phyloP scores from a whole-genome alignment of 2,888 invertebrate species.

The Eulithis prunata region DNA sequence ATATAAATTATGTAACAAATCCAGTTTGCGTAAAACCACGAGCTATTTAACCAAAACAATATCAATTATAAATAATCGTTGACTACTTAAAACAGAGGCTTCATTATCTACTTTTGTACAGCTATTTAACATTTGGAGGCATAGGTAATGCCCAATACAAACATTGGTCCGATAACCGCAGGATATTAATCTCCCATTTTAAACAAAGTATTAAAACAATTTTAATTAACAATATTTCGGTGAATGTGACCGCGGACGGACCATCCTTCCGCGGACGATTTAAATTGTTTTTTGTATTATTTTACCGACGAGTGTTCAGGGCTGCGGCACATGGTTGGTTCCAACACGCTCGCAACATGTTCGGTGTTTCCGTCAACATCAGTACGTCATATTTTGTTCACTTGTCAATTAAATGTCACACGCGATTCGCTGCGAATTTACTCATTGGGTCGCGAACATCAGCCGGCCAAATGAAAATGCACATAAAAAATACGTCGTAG shows the following conservation, averaged over 20 bases:
- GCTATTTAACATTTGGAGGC: conserved; percentile 50
- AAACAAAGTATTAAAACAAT: conserved; percentile 69
- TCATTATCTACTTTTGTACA: conserved; percentile 46
- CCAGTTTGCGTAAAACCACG: conserved; percentile 38
- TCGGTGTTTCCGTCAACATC: conserved; percentile 63
- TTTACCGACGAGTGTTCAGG: conserved; percentile 51
- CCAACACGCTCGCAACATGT: conserved; percentile 50
- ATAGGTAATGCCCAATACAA: conserved; percentile 56
- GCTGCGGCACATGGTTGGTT: conserved; percentile 39
- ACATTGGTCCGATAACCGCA: conserved; percentile 70
- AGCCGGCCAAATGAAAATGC: conserved; percentile 76
- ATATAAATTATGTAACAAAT: conserved; percentile 38
- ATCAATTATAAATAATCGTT: conserved; percentile 44
- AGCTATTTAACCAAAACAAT: conserved; percentile 29
- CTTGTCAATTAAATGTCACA: conserved; percentile 80
- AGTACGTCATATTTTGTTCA: conserved; percentile 74
- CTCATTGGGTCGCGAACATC: conserved; percentile 73
- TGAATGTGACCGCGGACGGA: conserved; percentile 52
- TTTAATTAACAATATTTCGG: conserved; percentile 71
- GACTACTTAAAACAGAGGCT: conserved; percentile 45
- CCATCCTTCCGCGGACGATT: conserved; percentile 61
- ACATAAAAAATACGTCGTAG: conserved; percentile 67
- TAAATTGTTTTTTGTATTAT: conserved; percentile 62
- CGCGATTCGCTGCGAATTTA: conserved; percentile 75
- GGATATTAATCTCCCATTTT: conserved; percentile 69